A percentile compares a stretch with the other conserved stretches of the same genome.
Conservation (phyloP, 2,797 vertebrate species). For the Eupleurogrammus muticus region DNA sequence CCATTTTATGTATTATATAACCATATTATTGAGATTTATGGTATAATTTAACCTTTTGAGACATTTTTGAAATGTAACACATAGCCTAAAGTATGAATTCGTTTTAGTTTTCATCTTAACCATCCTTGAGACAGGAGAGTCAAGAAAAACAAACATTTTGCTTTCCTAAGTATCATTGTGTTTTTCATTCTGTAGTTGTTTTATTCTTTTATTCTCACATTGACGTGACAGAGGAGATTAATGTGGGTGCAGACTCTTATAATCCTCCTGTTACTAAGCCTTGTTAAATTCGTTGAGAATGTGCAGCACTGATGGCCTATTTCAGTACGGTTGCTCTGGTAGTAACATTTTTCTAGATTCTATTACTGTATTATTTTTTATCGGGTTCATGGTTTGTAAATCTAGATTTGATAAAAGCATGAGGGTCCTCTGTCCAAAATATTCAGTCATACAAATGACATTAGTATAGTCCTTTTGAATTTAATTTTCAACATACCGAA, state of each 20-base stretch:
- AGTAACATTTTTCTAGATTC: no score
- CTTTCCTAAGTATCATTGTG: not conserved
- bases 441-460: not conserved
- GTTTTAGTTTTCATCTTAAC: not conserved
- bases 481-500: no score
- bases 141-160: no score
- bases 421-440: not conserved
- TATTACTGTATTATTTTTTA: not conserved
- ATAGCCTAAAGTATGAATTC: not conserved
- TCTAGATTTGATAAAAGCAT: not conserved
- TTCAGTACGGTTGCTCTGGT: not conserved
- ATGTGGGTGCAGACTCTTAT: constrained; percentile 4
- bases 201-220: not conserved
- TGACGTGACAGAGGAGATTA: constrained; percentile 7
- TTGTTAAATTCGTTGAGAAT: constrained; percentile 1
- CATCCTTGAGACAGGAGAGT: not conserved
- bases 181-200: constrained; percentile 1
- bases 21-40: not conserved
- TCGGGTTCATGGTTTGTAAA: not conserved
- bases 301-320: not conserved
- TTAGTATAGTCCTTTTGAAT: not conserved
- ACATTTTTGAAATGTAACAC: not conserved
- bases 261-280: constrained; percentile 19
- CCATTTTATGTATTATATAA: not conserved
- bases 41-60: not conserved